A percentile compares a stretch with the other conserved stretches of the same genome.
phyloP scores from a whole-genome alignment of 2,113 vertebrate genomes.

The Raphicerus campestris region DNA sequence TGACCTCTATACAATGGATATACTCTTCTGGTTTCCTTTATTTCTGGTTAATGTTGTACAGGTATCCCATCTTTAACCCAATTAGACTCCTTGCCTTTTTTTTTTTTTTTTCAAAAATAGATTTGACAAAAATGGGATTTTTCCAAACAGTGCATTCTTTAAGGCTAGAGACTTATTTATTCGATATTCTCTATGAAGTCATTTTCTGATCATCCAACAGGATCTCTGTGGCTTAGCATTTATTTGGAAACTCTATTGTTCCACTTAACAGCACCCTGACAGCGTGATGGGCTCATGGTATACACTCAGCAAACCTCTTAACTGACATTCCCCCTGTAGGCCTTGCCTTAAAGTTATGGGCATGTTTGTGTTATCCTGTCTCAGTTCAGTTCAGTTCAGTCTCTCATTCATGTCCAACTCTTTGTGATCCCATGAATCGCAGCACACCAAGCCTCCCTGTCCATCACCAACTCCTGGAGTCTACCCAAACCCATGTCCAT shows the following conservation, averaged over 20 bases:
- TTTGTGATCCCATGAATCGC: no score
- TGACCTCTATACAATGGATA: not conserved
- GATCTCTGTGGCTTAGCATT: not conserved
- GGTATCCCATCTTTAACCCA: not conserved
- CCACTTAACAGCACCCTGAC: not conserved
- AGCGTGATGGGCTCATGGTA: not conserved
- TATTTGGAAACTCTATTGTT: not conserved
- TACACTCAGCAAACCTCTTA: not conserved
- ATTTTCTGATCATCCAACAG: not conserved
- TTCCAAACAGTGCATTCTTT: not conserved
- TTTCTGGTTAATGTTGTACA: not conserved
- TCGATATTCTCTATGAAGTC: not conserved
- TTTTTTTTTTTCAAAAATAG: not conserved
- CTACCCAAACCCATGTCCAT: no score
- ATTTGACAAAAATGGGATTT: not conserved
- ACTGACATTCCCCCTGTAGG: not conserved
- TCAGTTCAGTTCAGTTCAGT: not conserved
- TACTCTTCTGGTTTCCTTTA: not conserved
- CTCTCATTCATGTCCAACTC: fast-evolving
- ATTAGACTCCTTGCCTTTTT: not conserved
- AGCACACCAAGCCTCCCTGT: no score
- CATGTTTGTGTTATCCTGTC: not conserved
- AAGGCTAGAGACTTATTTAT: not conserved
- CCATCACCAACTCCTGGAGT: no score
- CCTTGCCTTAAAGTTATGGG: not conserved